Base-by-base conservation (phyloP, 1,140 invertebrate species). In the Zaprionus camerounensis region DNA sequence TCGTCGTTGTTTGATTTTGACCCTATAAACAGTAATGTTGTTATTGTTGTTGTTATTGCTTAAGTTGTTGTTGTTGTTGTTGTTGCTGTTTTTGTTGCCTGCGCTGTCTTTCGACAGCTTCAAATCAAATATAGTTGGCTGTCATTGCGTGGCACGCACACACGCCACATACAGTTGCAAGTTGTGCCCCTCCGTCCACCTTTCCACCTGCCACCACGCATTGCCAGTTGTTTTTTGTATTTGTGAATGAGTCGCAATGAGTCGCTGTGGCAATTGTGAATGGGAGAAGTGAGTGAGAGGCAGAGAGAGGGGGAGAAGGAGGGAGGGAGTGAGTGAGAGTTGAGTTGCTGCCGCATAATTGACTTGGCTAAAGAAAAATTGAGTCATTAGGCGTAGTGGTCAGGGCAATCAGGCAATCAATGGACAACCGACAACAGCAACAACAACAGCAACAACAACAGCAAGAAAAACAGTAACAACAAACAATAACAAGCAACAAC, bases 111-210 rank as follows among this genome's bases (percentile, higher is more conserved):
- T 86, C 82, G 83, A 87, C 83, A 82, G 73, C 63, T 80, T 71
- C 73, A 86, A 87, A 87, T 86, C 83, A 87, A 86, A 82, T 65
- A 87, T 77, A 49, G 86, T n/a, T 53, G 53, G 65, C 80, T 87
- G 82, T 77, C 76, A 74, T 82, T 86, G 83, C 69, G 76, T 87
- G 69, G 76, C 80, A 87, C 83, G 83, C 72, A 82, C 80, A 64
- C 76, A 53, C 44, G 9, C 57, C 56, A 36, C 28, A 46, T 44
- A 15, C 71, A 62, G 46, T 53, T 62, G 64, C 15, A 46, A 31
- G 55, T n/a, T 49, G 31, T 17, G n/a, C 44, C 28, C 15, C 46
- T 17, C 5, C 44, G 2, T 11, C 7, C 44, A 2, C 17, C n/a
- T 17, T 7, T 12, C 2, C 20, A 4, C n/a, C 46, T 17, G 17